These are phyloP conservation scores for Drosophila punjabiensis DNA, from an alignment of 1,140 invertebrate genomes.

Conservation along the genomic window DNA sequence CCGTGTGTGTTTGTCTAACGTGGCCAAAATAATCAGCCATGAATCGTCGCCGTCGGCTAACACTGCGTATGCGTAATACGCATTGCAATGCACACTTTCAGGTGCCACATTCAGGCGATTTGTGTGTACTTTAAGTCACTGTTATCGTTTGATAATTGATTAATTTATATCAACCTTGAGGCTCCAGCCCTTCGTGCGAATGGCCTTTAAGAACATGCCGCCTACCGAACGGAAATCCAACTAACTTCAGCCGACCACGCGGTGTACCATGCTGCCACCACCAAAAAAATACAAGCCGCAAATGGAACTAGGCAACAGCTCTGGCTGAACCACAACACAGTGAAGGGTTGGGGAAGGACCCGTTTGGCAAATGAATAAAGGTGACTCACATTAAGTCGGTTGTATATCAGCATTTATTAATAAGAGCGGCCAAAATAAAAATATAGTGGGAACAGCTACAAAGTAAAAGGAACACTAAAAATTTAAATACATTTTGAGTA, in stretches of 20 bases:
- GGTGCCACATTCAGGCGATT: background rate
- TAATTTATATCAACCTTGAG: constrained; percentile 61
- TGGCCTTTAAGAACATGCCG: constrained; percentile 66
- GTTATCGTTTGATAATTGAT: constrained; percentile 28
- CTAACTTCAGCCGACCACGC: constrained; percentile 42
- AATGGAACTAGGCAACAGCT: constrained; percentile 64
- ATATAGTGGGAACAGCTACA: background rate
- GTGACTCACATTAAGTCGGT: constrained; percentile 17
- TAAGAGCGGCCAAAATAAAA: background rate
- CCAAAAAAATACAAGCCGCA: constrained; percentile 17
- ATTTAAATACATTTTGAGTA: background rate
- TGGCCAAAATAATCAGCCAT: constrained; percentile 23
- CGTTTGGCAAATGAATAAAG: background rate
- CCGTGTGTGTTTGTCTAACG: constrained; percentile 10
- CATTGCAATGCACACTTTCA: background rate
- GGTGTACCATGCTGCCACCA: constrained; percentile 1
- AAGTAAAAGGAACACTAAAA: background rate
- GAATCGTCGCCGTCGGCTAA: constrained; percentile 9
- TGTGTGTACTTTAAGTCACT: background rate
- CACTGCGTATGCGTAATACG: constrained; percentile 39
- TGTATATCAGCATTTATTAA: background rate
- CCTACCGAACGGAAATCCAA: constrained; percentile 59
- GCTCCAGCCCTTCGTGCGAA: constrained; percentile 54
- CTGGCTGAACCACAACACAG: constrained; percentile 58
- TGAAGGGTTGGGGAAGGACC: too few species aligned